Conservation (phyloP, 2,888 invertebrate species). For the Sinhomidia bicolor region DNA sequence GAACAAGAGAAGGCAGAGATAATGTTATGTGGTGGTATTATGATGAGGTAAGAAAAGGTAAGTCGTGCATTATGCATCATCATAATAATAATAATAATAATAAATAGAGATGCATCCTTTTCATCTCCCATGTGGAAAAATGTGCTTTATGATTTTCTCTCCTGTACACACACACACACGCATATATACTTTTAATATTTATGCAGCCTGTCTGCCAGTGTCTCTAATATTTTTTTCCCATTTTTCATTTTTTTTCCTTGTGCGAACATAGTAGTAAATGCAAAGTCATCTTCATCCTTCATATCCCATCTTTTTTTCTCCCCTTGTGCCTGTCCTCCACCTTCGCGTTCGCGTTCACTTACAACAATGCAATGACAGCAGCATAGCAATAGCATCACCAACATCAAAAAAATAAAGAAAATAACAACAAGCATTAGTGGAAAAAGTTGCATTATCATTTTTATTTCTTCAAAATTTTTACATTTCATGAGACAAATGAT, state of each 20-base stretch:
- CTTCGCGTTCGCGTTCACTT: background rate
- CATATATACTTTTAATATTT: no score
- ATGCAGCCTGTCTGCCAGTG: conserved; percentile 9
- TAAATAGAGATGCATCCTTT: conserved; percentile 60
- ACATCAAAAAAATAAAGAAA: conserved; percentile 1
- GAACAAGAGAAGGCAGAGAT: no score
- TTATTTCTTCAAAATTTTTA: conserved; percentile 23
- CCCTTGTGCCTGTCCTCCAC: background rate
- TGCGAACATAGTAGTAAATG: conserved; percentile 2
- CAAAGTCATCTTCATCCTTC: conserved; percentile 61
- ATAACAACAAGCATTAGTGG: background rate
- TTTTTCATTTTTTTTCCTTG: conserved; percentile 66
- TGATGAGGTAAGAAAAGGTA: conserved; percentile 46
- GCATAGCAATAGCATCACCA: background rate
- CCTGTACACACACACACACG: no score
- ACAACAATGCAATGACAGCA: no score
- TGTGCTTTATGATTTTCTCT: conserved; percentile 57
- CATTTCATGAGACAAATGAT: conserved; percentile 23
- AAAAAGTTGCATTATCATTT: conserved; percentile 33
- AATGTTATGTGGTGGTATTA: conserved; percentile 1
- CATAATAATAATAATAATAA: conserved; percentile 48
- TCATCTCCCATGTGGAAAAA: conserved; percentile 70
- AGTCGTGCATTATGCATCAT: conserved; percentile 67
- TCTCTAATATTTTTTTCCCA: conserved; percentile 47
- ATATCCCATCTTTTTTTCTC: conserved; percentile 15